Percentiles rank a stretch among this genome's conserved stretches.
Evolutionary conservation across 2,797 vertebrate species (phyloP).

Genomic region (Dendrocincla fuliginosa): DNA sequence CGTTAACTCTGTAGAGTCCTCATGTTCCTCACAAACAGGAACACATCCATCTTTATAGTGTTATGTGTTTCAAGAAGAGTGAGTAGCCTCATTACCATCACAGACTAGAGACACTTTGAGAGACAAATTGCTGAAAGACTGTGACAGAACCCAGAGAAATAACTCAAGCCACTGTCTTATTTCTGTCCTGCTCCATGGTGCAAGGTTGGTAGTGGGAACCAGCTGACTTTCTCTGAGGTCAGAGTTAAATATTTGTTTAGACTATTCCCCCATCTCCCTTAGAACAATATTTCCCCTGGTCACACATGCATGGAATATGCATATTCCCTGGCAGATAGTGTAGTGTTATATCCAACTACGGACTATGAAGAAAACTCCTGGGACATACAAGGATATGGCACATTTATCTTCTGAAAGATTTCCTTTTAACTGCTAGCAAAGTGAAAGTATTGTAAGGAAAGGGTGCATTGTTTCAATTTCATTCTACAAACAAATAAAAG

Average conservation of each 20-base stretch:
- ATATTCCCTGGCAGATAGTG: not conserved
- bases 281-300: not conserved
- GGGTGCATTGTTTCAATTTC: slow-evolving; percentile 58
- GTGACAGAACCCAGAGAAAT: not conserved
- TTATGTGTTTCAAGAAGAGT: not conserved
- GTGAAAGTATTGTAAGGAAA: slow-evolving; percentile 21
- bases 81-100: not conserved
- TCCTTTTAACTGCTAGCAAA: not conserved
- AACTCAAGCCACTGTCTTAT: not conserved
- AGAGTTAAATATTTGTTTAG: not conserved
- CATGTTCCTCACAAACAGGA: not conserved
- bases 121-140: not conserved
- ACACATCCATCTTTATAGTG: not conserved
- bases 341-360: not conserved
- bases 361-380: not conserved
- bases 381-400: not conserved
- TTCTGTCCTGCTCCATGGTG: not conserved
- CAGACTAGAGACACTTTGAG: not conserved
- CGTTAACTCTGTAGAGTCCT: not conserved
- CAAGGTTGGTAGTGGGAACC: not conserved
- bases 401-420: not conserved
- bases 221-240: not conserved
- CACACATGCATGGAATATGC: fast-evolving
- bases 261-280: not conserved
- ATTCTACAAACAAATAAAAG: slow-evolving; percentile 63